A percentile compares a stretch with the other conserved stretches of the same genome.
phyloP scores from a whole-genome alignment of 2,888 invertebrate species.

The Brachycybe producta region DNA sequence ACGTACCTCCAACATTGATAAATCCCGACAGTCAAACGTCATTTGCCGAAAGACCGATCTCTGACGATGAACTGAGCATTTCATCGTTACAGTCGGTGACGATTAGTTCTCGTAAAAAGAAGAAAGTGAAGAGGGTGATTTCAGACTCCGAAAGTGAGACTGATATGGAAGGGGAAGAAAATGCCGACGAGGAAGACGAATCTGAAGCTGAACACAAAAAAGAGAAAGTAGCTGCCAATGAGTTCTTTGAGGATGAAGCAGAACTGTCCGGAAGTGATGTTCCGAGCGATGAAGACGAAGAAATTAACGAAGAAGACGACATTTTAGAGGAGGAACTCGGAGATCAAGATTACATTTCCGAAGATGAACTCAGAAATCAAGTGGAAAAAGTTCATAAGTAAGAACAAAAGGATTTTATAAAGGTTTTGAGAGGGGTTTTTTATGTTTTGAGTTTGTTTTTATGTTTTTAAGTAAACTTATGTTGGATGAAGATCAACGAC shows the following conservation, averaged over 20 bases:
- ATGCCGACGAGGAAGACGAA: constrained; percentile 31
- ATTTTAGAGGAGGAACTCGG: constrained; percentile 66
- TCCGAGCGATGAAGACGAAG: constrained; percentile 80
- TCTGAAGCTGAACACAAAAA: constrained; percentile 25
- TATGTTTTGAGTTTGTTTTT: constrained; percentile 35
- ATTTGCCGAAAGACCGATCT: background rate
- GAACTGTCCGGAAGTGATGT: constrained; percentile 83
- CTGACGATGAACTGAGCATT: constrained; percentile 3
- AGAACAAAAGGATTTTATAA: constrained; percentile 27
- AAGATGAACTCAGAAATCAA: constrained; percentile 60
- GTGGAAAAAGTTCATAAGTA: constrained; percentile 75
- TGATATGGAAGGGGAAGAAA: constrained; percentile 27
- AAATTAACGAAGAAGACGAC: constrained; percentile 50
- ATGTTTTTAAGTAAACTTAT: constrained; percentile 50
- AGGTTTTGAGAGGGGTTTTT: background rate
- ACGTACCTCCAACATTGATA: no score
- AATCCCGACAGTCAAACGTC: background rate
- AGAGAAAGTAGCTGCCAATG: constrained; percentile 28
- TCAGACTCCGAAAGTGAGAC: constrained; percentile 35
- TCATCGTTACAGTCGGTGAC: background rate
- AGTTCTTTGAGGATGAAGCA: constrained; percentile 80
- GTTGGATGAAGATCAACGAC: constrained; percentile 74
- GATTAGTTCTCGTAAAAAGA: background rate
- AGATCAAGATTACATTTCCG: constrained; percentile 65
- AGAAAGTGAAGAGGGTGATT: constrained; percentile 25